Base-by-base conservation (phyloP, 53 echinoderm and acorn worm species). In the Holothuria scabra region DNA sequence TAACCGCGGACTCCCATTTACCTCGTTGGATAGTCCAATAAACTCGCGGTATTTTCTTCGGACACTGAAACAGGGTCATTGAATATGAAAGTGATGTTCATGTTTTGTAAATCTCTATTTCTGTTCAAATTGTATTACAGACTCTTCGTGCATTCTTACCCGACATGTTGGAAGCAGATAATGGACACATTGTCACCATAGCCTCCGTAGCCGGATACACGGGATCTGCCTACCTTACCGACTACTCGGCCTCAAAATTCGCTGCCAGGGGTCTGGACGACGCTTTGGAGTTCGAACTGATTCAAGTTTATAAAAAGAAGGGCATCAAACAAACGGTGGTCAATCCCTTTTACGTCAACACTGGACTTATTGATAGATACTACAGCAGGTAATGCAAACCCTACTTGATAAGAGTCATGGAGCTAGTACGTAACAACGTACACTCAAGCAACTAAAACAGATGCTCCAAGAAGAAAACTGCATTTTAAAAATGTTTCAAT, bases 131-230 rank as follows among this genome's bases (percentile, higher is more conserved):
- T 18, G 18, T 52, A 16, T 18, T 52, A 28, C 22, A 95, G 95
- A 95, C 90, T 12, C 71, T 95, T 8, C 86, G 93, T 18, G 87
- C 85, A 60, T 93, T 95, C 56, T 70, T 93, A 31, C 95, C 95
- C 20, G 84, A 65, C 28, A 95, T 95, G 95, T 38, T 95, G 52
- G 93, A 93, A 65, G 80, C 70, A 23, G 87, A 93, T 79, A 75
- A 80, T 18, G 95, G 95, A 46, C 95, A 95, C 56, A 89, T 95
- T 30, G 95, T 95, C 66, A 89, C 87, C 22, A 88, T 89, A 28
- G 83, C 91, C 26, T 93, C 93, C 16, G 70, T 87, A 57, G 93
- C 91, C 0, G 95, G 95, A 28, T 74, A 89, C 29, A 56, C 58
- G 7, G 95, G 89, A 3, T 29, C 63, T 16, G 93, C 90, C 28